A percentile compares a stretch with the other conserved stretches of the same genome.
These are phyloP conservation scores for Herpetotheres cachinnans DNA, from an alignment of 2,113 vertebrate species.

Conservation along the genomic window DNA sequence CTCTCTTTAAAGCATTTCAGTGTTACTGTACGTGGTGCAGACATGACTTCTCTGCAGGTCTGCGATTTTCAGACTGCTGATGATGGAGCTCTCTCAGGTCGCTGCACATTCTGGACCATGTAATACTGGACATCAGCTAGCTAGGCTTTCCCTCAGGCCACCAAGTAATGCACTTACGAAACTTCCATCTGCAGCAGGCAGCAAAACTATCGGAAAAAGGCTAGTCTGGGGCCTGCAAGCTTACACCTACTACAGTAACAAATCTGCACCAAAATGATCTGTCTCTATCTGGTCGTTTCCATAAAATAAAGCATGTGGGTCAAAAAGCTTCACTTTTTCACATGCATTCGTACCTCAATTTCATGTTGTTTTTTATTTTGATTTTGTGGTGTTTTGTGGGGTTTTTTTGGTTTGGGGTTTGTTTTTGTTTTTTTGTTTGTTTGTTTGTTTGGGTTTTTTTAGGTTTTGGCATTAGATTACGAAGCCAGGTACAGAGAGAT, in stretches of 20 bases:
- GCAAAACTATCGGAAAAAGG: background rate
- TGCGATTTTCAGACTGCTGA: background rate
- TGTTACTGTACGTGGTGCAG: background rate
- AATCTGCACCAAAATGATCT: background rate
- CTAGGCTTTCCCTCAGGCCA: background rate
- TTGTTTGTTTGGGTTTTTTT: fast-evolving
- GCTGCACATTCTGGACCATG: background rate
- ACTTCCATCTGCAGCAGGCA: constrained; percentile 6
- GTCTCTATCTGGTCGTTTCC: background rate
- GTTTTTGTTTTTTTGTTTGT: fast-evolving
- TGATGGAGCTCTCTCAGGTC: background rate
- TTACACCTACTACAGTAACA: background rate
- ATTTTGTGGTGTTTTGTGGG: too few species aligned
- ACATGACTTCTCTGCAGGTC: background rate
- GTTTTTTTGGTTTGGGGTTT: background rate
- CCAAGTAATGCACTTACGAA: background rate
- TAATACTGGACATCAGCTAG: background rate
- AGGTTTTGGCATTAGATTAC: background rate
- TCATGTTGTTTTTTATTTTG: background rate
- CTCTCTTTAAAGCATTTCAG: background rate
- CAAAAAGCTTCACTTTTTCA: background rate
- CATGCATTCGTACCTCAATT: background rate
- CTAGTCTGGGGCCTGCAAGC: background rate
- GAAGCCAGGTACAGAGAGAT: background rate
- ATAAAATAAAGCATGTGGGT: background rate